A percentile compares a stretch with the other conserved stretches of the same genome.
Evolutionary conservation across 1,140 invertebrate species (phyloP).

Genomic region (Branchinecta lynchi): DNA sequence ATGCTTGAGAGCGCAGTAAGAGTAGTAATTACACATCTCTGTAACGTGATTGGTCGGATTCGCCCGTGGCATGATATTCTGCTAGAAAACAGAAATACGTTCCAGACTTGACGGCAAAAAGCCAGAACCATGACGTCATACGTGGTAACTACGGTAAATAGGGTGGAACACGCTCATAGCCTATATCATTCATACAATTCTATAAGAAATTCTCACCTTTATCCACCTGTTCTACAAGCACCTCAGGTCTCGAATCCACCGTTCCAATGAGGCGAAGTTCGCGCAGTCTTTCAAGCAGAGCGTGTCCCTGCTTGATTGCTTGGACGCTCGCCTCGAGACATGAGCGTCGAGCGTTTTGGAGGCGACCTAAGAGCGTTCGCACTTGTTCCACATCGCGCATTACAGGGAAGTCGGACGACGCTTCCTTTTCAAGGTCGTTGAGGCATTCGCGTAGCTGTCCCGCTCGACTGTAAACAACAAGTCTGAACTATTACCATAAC

Average conservation of each 20-base stretch:
- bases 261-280: constrained; percentile 48
- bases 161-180: no score
- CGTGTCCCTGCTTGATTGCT: constrained; percentile 60
- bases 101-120: no score
- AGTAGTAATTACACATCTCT: no score
- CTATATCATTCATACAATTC: no score
- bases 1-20: no score
- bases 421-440: constrained; percentile 47
- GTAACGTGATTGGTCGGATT: no score
- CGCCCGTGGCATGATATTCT: no score
- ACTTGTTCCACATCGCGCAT: constrained; percentile 45
- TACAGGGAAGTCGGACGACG: constrained; percentile 44
- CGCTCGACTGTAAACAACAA: constrained; percentile 41
- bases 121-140: no score
- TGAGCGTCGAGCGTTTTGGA: constrained; percentile 45
- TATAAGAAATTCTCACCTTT: constrained; percentile 32
- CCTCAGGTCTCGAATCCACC: constrained; percentile 53
- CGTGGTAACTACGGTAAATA: no score
- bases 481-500: constrained; percentile 15
- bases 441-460: constrained; percentile 51
- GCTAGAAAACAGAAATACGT: no score
- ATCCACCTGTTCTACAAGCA: constrained; percentile 45
- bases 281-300: constrained; percentile 48
- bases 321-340: constrained; percentile 59
- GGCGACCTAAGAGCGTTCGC: constrained; percentile 43